Conservation (phyloP, 2,888 invertebrate genomes). For the Steromphala cineraria region DNA sequence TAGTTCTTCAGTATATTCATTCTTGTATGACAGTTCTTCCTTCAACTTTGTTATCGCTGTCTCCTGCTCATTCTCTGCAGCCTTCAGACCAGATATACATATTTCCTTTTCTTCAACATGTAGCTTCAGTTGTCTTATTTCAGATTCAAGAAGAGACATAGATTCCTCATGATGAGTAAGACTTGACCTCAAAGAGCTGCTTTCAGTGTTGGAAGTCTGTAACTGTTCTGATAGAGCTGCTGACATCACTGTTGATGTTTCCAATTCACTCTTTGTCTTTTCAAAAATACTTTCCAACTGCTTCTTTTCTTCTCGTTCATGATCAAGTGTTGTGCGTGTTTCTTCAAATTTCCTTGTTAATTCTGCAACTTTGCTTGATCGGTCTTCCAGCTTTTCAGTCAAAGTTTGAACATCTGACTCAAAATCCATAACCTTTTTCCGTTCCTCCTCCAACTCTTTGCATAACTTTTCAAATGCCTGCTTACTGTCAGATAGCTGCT, state of each 20-base stretch:
- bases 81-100: background rate
- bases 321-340: too few species aligned
- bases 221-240: too few species aligned
- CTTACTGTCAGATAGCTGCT: too few species aligned
- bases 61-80: background rate
- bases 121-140: background rate
- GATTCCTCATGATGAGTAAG: background rate
- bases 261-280: too few species aligned
- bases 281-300: too few species aligned
- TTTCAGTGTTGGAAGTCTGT: too few species aligned
- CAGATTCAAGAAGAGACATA: background rate
- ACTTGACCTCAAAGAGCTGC: background rate
- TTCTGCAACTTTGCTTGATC: too few species aligned
- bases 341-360: too few species aligned
- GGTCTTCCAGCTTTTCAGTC: too few species aligned
- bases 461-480: background rate
- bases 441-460: background rate
- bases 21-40: background rate
- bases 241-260: too few species aligned
- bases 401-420: background rate
- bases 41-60: background rate
- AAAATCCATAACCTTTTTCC: background rate
- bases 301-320: too few species aligned
- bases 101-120: background rate
- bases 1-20: background rate